Conservation (phyloP, 2,113 vertebrate species). For the Petaurus breviceps region DNA sequence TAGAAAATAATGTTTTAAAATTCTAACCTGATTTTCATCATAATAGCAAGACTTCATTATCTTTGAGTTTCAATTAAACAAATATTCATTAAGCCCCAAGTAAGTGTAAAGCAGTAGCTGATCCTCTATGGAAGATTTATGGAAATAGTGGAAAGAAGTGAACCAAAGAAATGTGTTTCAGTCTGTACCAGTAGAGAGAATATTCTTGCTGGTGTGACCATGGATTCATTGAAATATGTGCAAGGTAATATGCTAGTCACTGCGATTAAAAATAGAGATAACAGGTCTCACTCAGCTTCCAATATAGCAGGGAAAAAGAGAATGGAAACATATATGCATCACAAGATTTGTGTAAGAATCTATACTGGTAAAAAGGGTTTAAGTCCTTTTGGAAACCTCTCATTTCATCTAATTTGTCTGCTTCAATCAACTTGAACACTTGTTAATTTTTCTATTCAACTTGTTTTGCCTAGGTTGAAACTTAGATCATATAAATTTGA, state of each 20-base stretch:
- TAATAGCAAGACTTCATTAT: background rate
- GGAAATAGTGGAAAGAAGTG: background rate
- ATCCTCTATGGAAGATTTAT: background rate
- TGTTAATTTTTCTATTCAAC: background rate
- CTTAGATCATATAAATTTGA: background rate
- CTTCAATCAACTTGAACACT: background rate
- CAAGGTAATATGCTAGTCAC: background rate
- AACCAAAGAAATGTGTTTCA: background rate
- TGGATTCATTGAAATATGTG: background rate
- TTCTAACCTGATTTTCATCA: background rate
- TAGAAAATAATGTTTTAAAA: background rate
- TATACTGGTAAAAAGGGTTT: background rate
- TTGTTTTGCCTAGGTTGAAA: background rate
- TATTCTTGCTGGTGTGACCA: background rate
- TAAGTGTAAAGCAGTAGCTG: background rate
- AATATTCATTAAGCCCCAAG: background rate
- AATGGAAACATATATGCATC: background rate
- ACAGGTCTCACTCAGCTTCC: background rate
- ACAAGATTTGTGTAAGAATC: background rate
- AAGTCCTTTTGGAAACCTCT: background rate
- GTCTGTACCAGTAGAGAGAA: background rate
- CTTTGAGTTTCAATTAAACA: background rate
- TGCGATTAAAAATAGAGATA: background rate
- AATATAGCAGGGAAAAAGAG: background rate
- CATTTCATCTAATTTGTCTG: background rate